Percentiles rank a stretch among this genome's conserved stretches.
phyloP scores from a whole-genome alignment of 2,888 invertebrate species.

The Amblyteles armatorius region DNA sequence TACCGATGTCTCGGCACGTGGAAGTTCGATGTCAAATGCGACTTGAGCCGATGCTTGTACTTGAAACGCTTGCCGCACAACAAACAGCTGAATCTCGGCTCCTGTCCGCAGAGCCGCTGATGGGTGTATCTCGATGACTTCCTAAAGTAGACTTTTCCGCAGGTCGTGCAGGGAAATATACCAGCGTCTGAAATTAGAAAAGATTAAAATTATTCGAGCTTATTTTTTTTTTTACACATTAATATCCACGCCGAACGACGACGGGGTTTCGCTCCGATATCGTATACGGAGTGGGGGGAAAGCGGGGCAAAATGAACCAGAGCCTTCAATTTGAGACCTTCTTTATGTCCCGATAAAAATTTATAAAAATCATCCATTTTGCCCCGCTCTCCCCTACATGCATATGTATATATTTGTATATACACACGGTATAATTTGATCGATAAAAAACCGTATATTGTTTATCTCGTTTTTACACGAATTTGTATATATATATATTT shows the following conservation, averaged over 20 bases:
- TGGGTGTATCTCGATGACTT: conserved; percentile 82
- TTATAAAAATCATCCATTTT: background rate
- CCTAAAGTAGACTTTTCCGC: conserved; percentile 77
- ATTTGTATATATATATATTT: background rate
- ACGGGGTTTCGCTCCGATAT: background rate
- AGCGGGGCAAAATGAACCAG: too few relatives aligned
- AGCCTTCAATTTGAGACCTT: too few relatives aligned
- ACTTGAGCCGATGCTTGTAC: conserved; percentile 80
- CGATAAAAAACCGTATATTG: conserved; percentile 37
- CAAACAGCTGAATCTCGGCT: conserved; percentile 81
- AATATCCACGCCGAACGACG: background rate
- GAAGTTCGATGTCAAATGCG: conserved; percentile 76
- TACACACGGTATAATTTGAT: background rate
- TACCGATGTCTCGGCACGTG: conserved; percentile 65
- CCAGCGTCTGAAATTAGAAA: conserved; percentile 65
- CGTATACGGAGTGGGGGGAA: background rate
- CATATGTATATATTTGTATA: background rate
- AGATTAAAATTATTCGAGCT: conserved; percentile 40
- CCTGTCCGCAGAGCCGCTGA: conserved; percentile 81
- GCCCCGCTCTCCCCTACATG: background rate
- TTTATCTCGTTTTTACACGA: conserved; percentile 30
- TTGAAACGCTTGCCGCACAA: conserved; percentile 81
- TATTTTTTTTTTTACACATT: conserved; percentile 7
- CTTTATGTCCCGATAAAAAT: too few relatives aligned
- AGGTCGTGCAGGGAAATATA: conserved; percentile 75